Conservation (phyloP, 2,113 vertebrate species). For the Clarias magur region DNA sequence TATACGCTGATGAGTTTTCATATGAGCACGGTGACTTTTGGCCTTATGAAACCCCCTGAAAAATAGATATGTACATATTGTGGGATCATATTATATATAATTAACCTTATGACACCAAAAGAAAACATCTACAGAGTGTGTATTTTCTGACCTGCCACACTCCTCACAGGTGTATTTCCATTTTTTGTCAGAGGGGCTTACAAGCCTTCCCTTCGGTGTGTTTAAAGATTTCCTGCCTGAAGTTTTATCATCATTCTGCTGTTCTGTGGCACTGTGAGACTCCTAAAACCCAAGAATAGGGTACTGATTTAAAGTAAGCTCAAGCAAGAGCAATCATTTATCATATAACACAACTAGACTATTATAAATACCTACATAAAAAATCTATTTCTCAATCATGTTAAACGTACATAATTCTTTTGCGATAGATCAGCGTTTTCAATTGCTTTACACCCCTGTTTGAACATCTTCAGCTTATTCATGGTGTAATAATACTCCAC, state of each 20-base stretch:
- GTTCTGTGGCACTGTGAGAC: not conserved
- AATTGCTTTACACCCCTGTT: slow-evolving; percentile 25
- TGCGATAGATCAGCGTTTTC: slow-evolving; percentile 17
- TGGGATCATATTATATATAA: not conserved
- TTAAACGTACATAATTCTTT: slow-evolving; percentile 34
- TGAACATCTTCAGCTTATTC: slow-evolving; percentile 73
- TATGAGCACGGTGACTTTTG: slow-evolving; percentile 72
- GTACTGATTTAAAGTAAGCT: not conserved
- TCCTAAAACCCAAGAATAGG: not conserved
- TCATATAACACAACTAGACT: not conserved
- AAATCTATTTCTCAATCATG: not conserved
- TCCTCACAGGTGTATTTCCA: slow-evolving; percentile 64
- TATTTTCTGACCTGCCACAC: slow-evolving; percentile 66
- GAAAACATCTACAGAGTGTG: not conserved
- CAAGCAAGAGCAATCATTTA: not conserved
- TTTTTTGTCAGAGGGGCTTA: not conserved
- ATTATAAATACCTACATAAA: not conserved
- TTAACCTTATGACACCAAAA: not conserved
- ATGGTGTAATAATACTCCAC: slow-evolving; percentile 79
- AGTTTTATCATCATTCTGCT: not conserved
- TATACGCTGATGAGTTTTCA: slow-evolving; percentile 69
- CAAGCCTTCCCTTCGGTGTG: not conserved
- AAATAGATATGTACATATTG: not conserved
- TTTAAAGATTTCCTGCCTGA: not conserved
- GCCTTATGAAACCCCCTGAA: slow-evolving; percentile 73